phyloP scores from a whole-genome alignment of 2,797 vertebrate species.

The Karalla daura region DNA sequence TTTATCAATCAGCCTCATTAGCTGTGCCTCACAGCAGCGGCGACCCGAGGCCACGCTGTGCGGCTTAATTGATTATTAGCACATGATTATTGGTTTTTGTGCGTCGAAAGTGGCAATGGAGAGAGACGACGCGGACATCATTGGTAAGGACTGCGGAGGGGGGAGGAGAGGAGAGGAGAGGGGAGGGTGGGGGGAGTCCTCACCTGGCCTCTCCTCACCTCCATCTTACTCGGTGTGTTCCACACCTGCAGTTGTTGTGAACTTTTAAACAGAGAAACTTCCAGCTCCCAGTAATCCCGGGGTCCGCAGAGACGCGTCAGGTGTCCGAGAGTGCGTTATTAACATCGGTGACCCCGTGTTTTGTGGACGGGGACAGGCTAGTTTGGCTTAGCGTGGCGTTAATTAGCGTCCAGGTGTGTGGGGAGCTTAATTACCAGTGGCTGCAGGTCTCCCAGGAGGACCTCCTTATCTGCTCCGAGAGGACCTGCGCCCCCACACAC shows the following conservation, averaged over 20 bases:
- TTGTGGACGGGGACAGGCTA: constrained; percentile 32
- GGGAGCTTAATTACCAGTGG: too few relatives aligned
- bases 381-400: constrained; percentile 65
- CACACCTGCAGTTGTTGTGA: too few relatives aligned
- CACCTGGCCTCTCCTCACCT: too few relatives aligned
- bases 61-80: constrained; percentile 70
- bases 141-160: constrained; percentile 83
- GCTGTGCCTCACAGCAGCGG: neutral
- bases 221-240: too few relatives aligned
- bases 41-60: neutral
- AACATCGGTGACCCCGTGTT: constrained; percentile 65
- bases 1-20: constrained; percentile 74
- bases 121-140: constrained; percentile 63
- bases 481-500: too few relatives aligned
- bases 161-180: too few relatives aligned
- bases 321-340: constrained; percentile 54
- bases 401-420: constrained; percentile 75
- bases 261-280: too few relatives aligned
- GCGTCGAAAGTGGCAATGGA: constrained; percentile 69
- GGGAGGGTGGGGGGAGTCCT: too few relatives aligned
- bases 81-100: constrained; percentile 63
- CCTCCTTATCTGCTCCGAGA: too few relatives aligned
- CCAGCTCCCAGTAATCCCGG: too few relatives aligned
- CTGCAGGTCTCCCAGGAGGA: too few relatives aligned
- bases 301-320: constrained; percentile 30